A percentile compares a stretch with the other conserved stretches of the same genome.
These are phyloP conservation scores for Acrobasis consociella DNA, from an alignment of 2,888 invertebrate species.

Conservation along the genomic window DNA sequence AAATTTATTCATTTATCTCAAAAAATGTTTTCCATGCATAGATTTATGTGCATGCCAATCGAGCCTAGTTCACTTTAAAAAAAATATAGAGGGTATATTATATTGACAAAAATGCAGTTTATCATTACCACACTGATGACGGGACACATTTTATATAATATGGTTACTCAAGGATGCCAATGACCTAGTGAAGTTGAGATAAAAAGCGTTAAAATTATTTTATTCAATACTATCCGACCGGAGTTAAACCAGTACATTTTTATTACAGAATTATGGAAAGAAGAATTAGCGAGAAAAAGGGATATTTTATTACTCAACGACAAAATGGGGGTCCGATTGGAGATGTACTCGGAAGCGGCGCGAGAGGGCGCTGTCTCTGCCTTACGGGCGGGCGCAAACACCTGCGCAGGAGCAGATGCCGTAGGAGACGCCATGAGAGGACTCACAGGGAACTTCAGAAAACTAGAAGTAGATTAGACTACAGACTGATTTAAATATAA, in stretches of 20 bases:
- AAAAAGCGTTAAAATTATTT: no score
- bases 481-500: slow-evolving; percentile 20
- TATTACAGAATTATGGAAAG: slow-evolving; percentile 85
- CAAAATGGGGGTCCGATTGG: slow-evolving; percentile 86
- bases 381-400: slow-evolving; percentile 81
- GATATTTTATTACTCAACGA: slow-evolving; percentile 86
- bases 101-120: no score
- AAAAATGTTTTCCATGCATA: no score
- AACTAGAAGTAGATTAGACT: slow-evolving; percentile 88
- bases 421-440: slow-evolving; percentile 87
- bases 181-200: no score
- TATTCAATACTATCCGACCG: neutral
- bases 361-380: slow-evolving; percentile 90
- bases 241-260: neutral
- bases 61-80: no score
- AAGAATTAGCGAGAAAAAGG: slow-evolving; percentile 84
- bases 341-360: slow-evolving; percentile 87
- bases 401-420: slow-evolving; percentile 84
- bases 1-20: no score
- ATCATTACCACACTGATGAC: no score
- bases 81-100: no score
- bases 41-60: no score
- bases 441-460: slow-evolving; percentile 89
- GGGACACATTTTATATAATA: no score
- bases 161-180: no score